Base-by-base conservation (phyloP, 2,888 invertebrate genomes). In the Neocrepidodera transversa region DNA sequence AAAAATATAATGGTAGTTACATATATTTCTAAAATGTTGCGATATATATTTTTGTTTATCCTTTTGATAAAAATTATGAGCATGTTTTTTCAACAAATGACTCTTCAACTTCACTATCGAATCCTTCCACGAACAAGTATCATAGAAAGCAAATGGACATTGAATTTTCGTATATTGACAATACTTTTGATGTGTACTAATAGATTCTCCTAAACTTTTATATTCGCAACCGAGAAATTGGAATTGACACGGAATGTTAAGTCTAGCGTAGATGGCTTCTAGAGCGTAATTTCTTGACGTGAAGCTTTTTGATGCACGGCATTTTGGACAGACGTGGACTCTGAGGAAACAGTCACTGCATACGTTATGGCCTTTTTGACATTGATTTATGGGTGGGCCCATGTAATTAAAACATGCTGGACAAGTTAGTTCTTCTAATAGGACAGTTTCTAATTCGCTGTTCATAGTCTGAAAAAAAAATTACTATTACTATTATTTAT, bases 401-500 rank as follows among this genome's bases (percentile, higher is more conserved):
- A 73, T 68, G 18, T 63, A 61, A n/a, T 71, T 66, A 1, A 64
- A 54, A 54, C 76, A 76, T 4, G 71, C 53, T 6, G 73, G 70
- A 56, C 75, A 76, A 7, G 35, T 20, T 3, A 66, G 53, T 28
- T 59, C 51, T 52, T 59, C 52, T 20, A 59, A 28, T 17, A 66
- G 26, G 0, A 40, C 17, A 18, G 32, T 28, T 49, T 56, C 49
- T 16, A 58, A 18, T 6, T 20, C 23, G n/a, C 1, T 16, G 0
- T 8, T 20, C 45, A 53, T 45, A 23, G 23, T 3, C 23, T 23
- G 23, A 6, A 23, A 23, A 23, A 23, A 23, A 23, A 23, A 23
- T 23, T 23, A 6, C 6, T 23, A 23, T 5, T 23, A n/a, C n/a
- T n/a, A n/a, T n/a, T n/a, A n/a, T n/a, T n/a, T n/a, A n/a, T n/a